Conservation (phyloP, 2,113 vertebrate genomes). For the Xenopus borealis region DNA sequence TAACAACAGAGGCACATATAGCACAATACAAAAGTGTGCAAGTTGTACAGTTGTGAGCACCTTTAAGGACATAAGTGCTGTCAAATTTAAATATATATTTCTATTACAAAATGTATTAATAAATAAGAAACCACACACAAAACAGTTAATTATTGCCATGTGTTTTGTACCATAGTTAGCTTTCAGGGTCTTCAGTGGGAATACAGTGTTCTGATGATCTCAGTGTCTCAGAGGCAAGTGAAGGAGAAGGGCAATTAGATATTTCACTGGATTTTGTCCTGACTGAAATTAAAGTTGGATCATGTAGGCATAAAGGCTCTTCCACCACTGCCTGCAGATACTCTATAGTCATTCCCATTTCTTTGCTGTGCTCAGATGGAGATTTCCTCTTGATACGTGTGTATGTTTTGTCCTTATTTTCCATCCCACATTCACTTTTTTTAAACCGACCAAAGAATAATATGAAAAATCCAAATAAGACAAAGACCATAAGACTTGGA, state of each 20-base stretch:
- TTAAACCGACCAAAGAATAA: constrained; percentile 93
- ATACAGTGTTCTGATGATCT: constrained; percentile 55
- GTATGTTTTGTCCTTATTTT: constrained; percentile 87
- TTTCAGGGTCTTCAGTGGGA: constrained; percentile 54
- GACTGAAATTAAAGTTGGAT: constrained; percentile 76
- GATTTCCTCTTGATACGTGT: constrained; percentile 93
- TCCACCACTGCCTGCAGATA: constrained; percentile 75
- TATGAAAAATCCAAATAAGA: constrained; percentile 91
- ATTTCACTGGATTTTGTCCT: constrained; percentile 77
- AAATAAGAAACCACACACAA: constrained; percentile 50
- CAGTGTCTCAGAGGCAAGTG: constrained; percentile 68
- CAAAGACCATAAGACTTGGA: constrained; percentile 88
- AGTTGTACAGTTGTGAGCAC: constrained; percentile 79
- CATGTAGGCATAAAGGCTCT: constrained; percentile 70
- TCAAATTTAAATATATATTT: constrained; percentile 66
- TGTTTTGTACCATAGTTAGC: constrained; percentile 53
- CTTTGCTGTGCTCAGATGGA: constrained; percentile 81
- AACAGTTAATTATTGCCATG: constrained; percentile 49
- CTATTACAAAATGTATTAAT: constrained; percentile 64
- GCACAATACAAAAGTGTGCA: constrained; percentile 72
- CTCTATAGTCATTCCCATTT: constrained; percentile 84
- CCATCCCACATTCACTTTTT: constrained; percentile 86
- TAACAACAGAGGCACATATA: constrained; percentile 72
- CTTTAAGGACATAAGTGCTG: constrained; percentile 63
- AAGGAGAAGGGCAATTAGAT: constrained; percentile 70